Conservation (phyloP, 92 coral and sea anemone species). For the Palythoa grandiflora region DNA sequence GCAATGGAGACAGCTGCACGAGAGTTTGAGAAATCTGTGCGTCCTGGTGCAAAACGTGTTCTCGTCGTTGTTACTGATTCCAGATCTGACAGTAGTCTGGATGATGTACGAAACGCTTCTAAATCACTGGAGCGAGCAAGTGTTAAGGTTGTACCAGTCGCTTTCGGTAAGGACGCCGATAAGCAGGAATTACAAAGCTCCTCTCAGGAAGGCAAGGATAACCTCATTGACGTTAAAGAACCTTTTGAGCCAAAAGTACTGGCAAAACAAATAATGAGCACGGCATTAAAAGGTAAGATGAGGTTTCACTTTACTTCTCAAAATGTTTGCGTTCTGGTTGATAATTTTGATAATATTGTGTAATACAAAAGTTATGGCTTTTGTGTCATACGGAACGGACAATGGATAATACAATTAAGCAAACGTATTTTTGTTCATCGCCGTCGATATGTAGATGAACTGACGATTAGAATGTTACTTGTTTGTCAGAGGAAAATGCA, state of each 20-base stretch:
- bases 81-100: slow-evolving; percentile 7
- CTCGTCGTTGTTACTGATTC: slow-evolving; percentile 38
- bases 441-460: too few species aligned
- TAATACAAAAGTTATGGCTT: too few species aligned
- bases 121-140: slow-evolving; percentile 8
- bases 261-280: slow-evolving; percentile 18
- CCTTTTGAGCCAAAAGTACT: slow-evolving; percentile 17
- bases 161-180: slow-evolving; percentile 26
- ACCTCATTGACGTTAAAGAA: slow-evolving; percentile 22
- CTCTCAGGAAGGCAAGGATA: slow-evolving; percentile 35
- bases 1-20: slow-evolving; percentile 18
- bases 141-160: slow-evolving; percentile 36
- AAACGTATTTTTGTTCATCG: too few species aligned
- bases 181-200: slow-evolving; percentile 8
- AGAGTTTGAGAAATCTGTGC: slow-evolving; percentile 8
- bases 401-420: too few species aligned
- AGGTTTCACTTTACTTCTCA: neutral
- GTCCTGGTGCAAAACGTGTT: slow-evolving; percentile 24
- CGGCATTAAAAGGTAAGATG: slow-evolving; percentile 18
- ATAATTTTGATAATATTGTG: too few species aligned
- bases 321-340: neutral
- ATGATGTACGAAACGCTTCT: slow-evolving; percentile 5
- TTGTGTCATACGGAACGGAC: too few species aligned
- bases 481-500: too few species aligned
- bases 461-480: too few species aligned